A percentile compares a stretch with the other conserved stretches of the same genome.
Conservation (phyloP, 2,113 vertebrate species). For the Promerops cafer region DNA sequence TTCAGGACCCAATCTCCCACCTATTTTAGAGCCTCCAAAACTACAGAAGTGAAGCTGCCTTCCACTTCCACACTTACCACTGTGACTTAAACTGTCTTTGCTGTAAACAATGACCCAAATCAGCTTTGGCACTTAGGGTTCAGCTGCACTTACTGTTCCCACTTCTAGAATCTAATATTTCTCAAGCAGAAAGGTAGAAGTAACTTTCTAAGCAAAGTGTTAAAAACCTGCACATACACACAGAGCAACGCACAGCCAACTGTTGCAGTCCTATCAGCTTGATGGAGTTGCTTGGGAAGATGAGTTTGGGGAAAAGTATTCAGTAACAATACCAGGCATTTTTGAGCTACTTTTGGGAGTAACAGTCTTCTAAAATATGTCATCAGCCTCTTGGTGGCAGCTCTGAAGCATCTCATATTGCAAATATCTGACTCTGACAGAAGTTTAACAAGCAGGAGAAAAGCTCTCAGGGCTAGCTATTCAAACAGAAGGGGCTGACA, state of each 20-base stretch:
- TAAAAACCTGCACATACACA: background rate
- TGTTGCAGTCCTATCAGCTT: background rate
- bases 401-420: background rate
- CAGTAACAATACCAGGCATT: background rate
- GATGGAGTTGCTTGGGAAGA: background rate
- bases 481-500: background rate
- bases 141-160: background rate
- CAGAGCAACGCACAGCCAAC: background rate
- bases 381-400: background rate
- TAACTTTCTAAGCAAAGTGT: background rate
- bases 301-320: background rate
- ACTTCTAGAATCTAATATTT: background rate
- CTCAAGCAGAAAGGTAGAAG: background rate
- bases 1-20: background rate
- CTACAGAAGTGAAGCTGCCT: background rate
- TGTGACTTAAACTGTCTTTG: background rate
- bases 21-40: background rate
- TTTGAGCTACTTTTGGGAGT: constrained; percentile 6
- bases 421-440: background rate
- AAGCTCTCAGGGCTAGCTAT: background rate
- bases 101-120: background rate
- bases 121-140: background rate
- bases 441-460: constrained; percentile 20
- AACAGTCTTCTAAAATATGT: background rate
- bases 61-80: background rate